phyloP scores from a whole-genome alignment of 2,113 vertebrate genomes.

The Rhinolophus ferrumequinum region DNA sequence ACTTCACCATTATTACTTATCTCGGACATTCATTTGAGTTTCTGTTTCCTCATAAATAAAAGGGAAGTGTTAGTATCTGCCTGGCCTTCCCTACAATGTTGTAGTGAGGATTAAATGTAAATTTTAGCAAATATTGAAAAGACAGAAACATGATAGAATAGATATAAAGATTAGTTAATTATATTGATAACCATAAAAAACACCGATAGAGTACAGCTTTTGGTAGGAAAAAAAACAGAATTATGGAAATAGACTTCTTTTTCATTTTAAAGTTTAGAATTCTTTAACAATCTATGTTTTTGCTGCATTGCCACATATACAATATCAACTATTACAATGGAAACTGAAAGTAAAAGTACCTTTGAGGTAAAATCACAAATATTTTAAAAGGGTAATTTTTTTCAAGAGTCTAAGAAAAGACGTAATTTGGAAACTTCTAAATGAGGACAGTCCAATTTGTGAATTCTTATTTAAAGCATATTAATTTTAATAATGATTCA shows the following conservation, averaged over 20 bases:
- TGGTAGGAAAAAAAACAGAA: not conserved
- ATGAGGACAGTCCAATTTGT: not conserved
- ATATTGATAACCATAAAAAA: slow-evolving; percentile 33
- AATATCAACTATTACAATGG: not conserved
- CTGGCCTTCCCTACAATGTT: slow-evolving; percentile 21
- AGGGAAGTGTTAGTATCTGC: slow-evolving; percentile 13
- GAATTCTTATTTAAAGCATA: slow-evolving; percentile 25
- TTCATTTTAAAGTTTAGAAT: slow-evolving; percentile 30
- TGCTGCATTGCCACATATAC: not conserved
- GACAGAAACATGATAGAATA: slow-evolving; percentile 6
- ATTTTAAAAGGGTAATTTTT: slow-evolving; percentile 26
- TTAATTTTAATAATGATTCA: slow-evolving; percentile 7
- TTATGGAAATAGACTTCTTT: not conserved
- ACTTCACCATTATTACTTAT: not conserved
- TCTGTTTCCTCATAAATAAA: slow-evolving; percentile 11
- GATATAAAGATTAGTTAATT: not conserved
- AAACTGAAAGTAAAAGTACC: slow-evolving; percentile 7
- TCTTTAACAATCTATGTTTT: not conserved
- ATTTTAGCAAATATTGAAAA: slow-evolving; percentile 24
- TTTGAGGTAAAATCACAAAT: not conserved
- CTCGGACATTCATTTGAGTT: not conserved
- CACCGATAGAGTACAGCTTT: not conserved
- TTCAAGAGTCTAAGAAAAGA: not conserved
- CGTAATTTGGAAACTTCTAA: not conserved
- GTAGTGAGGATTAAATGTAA: not conserved